A percentile compares a stretch with the other conserved stretches of the same genome.
These are phyloP conservation scores for Pyralis farinalis DNA, from an alignment of 2,888 invertebrate species.

Conservation along the genomic window DNA sequence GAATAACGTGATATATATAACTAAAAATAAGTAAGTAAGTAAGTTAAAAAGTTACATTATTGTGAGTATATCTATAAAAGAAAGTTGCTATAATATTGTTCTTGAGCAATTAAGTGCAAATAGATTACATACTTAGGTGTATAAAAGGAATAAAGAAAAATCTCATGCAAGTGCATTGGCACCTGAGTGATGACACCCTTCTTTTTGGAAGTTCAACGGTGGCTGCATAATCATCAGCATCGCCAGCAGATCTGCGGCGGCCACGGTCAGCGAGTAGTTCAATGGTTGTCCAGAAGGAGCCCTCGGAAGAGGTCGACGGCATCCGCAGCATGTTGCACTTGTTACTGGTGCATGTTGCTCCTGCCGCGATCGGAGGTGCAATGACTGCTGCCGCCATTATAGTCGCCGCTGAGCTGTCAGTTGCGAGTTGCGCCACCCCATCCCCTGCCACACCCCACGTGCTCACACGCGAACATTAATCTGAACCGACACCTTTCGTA, in stretches of 20 bases:
- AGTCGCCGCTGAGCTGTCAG: slow-evolving; percentile 33
- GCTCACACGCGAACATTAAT: slow-evolving; percentile 76
- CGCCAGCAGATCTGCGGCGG: slow-evolving; percentile 67
- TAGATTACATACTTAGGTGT: background rate
- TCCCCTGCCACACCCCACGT: slow-evolving; percentile 48
- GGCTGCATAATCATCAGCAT: slow-evolving; percentile 49
- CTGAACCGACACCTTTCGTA: slow-evolving; percentile 54
- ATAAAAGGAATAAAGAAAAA: background rate
- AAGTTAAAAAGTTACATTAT: too few relatives aligned
- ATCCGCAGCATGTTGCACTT: slow-evolving; percentile 53
- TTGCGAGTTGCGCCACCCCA: slow-evolving; percentile 24
- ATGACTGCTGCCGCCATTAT: slow-evolving; percentile 66
- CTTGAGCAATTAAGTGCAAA: too few relatives aligned
- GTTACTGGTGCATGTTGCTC: slow-evolving; percentile 51
- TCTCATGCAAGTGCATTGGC: slow-evolving; percentile 13
- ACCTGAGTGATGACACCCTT: slow-evolving; percentile 63
- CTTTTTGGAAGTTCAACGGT: slow-evolving; percentile 38
- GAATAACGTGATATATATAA: too few relatives aligned
- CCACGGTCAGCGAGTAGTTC: slow-evolving; percentile 80
- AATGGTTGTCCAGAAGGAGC: slow-evolving; percentile 83
- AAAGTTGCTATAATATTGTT: too few relatives aligned
- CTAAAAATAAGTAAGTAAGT: too few relatives aligned
- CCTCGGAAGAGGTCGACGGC: slow-evolving; percentile 66
- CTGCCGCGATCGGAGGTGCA: slow-evolving; percentile 63
- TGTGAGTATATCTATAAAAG: too few relatives aligned